These are phyloP conservation scores for Pseudorhombus dupliciocellatus DNA, from an alignment of 2,113 vertebrate species.

Conservation along the genomic window DNA sequence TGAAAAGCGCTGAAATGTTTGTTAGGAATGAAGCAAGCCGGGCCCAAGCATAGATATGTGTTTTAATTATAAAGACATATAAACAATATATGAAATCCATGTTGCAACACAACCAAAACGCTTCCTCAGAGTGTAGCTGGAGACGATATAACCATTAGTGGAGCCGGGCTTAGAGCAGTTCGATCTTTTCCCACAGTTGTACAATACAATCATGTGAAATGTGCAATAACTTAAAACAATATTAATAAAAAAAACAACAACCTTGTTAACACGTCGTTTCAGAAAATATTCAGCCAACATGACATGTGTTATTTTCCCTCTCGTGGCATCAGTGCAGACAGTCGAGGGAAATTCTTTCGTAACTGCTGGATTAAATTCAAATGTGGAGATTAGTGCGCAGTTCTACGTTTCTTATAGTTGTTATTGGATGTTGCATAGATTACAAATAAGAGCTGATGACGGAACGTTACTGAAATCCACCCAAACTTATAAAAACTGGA, in stretches of 20 bases:
- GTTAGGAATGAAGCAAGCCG: conserved; percentile 61
- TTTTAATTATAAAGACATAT: conserved; percentile 96
- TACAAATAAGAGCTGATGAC: conserved; percentile 66
- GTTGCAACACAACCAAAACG: conserved; percentile 81
- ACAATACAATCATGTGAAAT: conserved; percentile 85
- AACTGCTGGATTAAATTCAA: conserved; percentile 39
- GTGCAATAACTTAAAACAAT: conserved; percentile 74
- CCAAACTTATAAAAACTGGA: background rate
- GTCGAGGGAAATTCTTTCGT: conserved; percentile 45
- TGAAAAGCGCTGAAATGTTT: background rate
- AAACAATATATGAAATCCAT: conserved; percentile 88
- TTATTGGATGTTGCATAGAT: conserved; percentile 82
- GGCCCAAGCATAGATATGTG: conserved; percentile 81
- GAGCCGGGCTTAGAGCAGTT: conserved; percentile 65
- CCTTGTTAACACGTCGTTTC: conserved; percentile 60
- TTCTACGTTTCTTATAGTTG: conserved; percentile 35
- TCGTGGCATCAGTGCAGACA: conserved; percentile 55
- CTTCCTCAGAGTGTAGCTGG: conserved; percentile 64
- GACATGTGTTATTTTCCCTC: conserved; percentile 52
- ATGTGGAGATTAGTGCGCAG: conserved; percentile 36
- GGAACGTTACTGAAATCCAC: conserved; percentile 25
- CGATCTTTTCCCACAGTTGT: conserved; percentile 74
- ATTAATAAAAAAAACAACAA: conserved; percentile 56
- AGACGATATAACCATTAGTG: conserved; percentile 45
- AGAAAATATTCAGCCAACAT: conserved; percentile 65